These are phyloP conservation scores for Ormyrus rosae DNA, from an alignment of 2,888 invertebrate species.

Conservation along the genomic window DNA sequence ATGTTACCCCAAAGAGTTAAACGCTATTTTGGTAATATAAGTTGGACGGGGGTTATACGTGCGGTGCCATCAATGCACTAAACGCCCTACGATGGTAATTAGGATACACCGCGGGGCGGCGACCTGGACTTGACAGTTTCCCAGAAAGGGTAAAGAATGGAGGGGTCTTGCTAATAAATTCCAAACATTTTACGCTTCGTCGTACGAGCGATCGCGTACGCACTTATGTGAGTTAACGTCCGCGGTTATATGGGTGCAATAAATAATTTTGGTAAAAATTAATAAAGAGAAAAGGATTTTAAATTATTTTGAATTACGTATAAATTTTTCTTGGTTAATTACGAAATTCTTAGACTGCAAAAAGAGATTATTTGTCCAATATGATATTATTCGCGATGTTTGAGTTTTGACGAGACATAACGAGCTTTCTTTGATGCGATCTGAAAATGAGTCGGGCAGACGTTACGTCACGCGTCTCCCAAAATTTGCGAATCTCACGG, in stretches of 20 bases:
- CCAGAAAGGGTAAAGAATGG: slow-evolving; percentile 62
- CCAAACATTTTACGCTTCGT: slow-evolving; percentile 62
- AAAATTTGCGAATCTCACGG: slow-evolving; percentile 39
- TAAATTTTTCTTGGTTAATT: background rate
- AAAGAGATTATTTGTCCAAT: background rate
- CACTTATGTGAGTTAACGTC: background rate
- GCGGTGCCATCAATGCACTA: slow-evolving; percentile 60
- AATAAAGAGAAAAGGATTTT: background rate
- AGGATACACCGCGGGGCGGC: slow-evolving; percentile 65
- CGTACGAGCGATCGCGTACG: slow-evolving; percentile 36
- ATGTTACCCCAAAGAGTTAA: slow-evolving; percentile 21
- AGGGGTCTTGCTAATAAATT: slow-evolving; percentile 68
- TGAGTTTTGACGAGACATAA: no score
- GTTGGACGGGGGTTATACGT: background rate
- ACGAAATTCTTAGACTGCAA: background rate
- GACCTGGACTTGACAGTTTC: slow-evolving; percentile 71
- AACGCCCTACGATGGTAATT: slow-evolving; percentile 63
- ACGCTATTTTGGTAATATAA: slow-evolving; percentile 30
- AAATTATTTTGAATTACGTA: background rate
- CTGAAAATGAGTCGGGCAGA: no score
- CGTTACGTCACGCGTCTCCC: background rate
- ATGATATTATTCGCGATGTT: background rate
- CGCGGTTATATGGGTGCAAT: background rate
- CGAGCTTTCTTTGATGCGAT: no score
- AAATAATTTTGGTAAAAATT: background rate